These are phyloP conservation scores for Cyclophora albipunctata DNA, from an alignment of 2,888 invertebrate genomes.

Conservation along the genomic window DNA sequence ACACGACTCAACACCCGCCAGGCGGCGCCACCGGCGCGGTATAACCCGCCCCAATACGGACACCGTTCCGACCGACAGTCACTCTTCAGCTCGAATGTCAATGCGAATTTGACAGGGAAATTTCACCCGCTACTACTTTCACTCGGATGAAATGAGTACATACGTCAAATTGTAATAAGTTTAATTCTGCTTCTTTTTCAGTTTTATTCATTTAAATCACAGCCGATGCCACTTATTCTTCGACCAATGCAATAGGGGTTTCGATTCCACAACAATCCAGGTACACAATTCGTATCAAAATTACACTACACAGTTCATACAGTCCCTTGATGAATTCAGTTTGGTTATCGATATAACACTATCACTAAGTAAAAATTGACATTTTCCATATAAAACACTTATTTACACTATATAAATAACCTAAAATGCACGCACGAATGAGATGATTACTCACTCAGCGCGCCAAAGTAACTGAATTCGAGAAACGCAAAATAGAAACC, in stretches of 20 bases:
- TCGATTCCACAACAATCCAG: conserved; percentile 47
- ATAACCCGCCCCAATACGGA: conserved; percentile 30
- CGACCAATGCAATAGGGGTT: conserved; percentile 28
- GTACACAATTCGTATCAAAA: conserved; percentile 37
- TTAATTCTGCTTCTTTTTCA: conserved; percentile 34
- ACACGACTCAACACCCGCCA: conserved; percentile 31
- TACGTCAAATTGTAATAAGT: conserved; percentile 43
- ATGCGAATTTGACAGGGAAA: conserved; percentile 34
- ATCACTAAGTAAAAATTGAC: conserved; percentile 36
- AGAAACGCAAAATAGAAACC: conserved; percentile 75
- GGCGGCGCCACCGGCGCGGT: conserved; percentile 52
- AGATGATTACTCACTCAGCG: conserved; percentile 47
- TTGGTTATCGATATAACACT: conserved; percentile 41
- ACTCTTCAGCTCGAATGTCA: conserved; percentile 24
- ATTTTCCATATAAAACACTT: conserved; percentile 39
- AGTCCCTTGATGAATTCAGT: conserved; percentile 43
- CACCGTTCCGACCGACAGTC: conserved; percentile 29
- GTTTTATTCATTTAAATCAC: conserved; percentile 39
- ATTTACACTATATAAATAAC: conserved; percentile 53
- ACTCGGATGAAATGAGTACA: conserved; percentile 34
- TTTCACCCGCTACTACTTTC: conserved; percentile 50
- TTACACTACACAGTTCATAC: conserved; percentile 49
- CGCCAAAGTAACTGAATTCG: conserved; percentile 65
- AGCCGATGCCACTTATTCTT: conserved; percentile 31
- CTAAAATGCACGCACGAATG: conserved; percentile 57